Conservation (phyloP, 2,888 invertebrate species). For the Clusia tigrina region DNA sequence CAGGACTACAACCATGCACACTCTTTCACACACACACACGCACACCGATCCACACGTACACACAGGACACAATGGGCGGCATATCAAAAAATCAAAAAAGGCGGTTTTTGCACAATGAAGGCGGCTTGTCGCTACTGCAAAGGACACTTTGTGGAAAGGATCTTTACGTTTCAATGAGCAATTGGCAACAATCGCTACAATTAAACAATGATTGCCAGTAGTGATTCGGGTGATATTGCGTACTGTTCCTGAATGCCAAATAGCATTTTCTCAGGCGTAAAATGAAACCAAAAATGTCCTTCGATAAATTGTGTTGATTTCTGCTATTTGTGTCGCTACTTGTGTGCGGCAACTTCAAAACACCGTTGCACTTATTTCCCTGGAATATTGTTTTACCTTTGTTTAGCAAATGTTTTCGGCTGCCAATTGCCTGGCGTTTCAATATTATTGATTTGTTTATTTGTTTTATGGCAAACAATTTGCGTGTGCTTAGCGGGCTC, state of each 20-base stretch:
- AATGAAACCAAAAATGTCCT: slow-evolving; percentile 9
- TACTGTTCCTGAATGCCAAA: slow-evolving; percentile 28
- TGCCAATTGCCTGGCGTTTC: slow-evolving; percentile 16
- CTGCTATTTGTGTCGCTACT: slow-evolving; percentile 16
- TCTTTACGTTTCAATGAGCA: neutral
- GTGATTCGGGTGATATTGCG: slow-evolving; percentile 24
- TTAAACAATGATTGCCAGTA: slow-evolving; percentile 13
- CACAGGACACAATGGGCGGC: no score
- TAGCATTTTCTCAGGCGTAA: neutral
- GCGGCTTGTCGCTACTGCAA: neutral
- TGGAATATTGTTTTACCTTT: neutral
- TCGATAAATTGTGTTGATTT: neutral
- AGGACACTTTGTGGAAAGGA: neutral
- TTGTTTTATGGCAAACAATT: neutral
- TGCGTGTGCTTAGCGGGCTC: neutral
- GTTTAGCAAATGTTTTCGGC: slow-evolving; percentile 14
- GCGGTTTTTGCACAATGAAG: neutral
- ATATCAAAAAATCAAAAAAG: neutral
- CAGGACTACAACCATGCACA: no score
- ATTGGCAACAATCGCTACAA: neutral
- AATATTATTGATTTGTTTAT: slow-evolving; percentile 1
- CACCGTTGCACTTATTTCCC: neutral
- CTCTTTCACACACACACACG: no score
- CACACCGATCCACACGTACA: no score
- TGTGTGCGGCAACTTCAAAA: slow-evolving; percentile 1